Conservation (phyloP, 2,888 invertebrate species). For the Tigriopus californicus region DNA sequence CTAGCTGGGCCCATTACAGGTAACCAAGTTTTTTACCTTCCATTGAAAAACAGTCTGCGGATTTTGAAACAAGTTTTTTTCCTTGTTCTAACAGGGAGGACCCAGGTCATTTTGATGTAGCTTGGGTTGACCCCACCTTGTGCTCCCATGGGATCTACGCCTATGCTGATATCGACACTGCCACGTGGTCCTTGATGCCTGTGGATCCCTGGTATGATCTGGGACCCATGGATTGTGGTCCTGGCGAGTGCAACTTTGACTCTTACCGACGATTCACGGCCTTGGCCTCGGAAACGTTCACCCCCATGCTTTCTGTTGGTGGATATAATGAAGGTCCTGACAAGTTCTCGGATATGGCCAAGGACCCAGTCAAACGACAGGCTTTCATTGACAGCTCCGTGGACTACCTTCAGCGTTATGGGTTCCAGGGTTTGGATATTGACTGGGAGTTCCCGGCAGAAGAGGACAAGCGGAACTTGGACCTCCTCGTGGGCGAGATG, state of each 20-base stretch:
- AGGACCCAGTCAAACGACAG: neutral
- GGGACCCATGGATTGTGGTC: neutral
- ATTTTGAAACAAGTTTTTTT: too few relatives aligned
- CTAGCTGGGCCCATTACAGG: too few relatives aligned
- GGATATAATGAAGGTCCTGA: neutral
- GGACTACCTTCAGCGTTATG: neutral
- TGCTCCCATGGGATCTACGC: neutral
- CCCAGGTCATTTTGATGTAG: neutral
- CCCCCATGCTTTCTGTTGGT: neutral
- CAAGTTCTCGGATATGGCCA: neutral
- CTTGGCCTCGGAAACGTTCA: neutral
- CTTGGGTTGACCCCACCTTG: neutral
- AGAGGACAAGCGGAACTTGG: neutral
- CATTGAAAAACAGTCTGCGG: neutral
- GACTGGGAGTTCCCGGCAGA: neutral
- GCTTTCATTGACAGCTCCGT: neutral
- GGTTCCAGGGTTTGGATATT: neutral
- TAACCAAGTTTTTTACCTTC: neutral
- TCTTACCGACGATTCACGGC: neutral
- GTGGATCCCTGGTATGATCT: neutral
- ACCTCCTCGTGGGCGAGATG: neutral
- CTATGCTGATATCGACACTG: neutral
- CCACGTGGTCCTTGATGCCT: neutral
- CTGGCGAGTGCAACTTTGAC: neutral
- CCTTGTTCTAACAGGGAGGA: neutral